Evolutionary conservation across 1,140 invertebrate species (phyloP).

Genomic region (Acromyrmex heyeri): DNA sequence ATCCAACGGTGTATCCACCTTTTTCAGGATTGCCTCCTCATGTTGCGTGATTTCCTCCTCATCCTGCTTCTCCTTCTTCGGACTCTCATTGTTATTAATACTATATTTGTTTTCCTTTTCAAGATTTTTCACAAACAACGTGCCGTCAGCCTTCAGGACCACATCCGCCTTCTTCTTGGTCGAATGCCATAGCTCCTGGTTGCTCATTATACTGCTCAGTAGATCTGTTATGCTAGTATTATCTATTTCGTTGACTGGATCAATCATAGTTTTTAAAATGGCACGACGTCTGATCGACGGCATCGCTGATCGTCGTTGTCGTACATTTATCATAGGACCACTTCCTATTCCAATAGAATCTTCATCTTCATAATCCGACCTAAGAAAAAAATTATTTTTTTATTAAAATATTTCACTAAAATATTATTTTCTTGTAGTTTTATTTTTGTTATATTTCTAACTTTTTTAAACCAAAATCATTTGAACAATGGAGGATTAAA

Average conservation of each 20-base stretch:
- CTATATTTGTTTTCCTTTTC: constrained; percentile 81
- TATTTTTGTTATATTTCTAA: constrained; percentile 1
- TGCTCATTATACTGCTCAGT: constrained; percentile 91
- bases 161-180: constrained; percentile 89
- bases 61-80: constrained; percentile 75
- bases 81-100: constrained; percentile 80
- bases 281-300: constrained; percentile 78
- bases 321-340: constrained; percentile 73
- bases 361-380: constrained; percentile 82
- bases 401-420: neutral
- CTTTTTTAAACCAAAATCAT: neutral
- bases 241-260: constrained; percentile 76
- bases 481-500: neutral
- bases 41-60: neutral
- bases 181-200: constrained; percentile 92
- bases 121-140: constrained; percentile 85
- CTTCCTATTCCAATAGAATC: constrained; percentile 62
- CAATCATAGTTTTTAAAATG: constrained; percentile 85
- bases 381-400: constrained; percentile 67
- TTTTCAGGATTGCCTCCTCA: constrained; percentile 21
- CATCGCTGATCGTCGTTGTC: constrained; percentile 82
- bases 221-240: constrained; percentile 86
- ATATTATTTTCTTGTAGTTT: neutral
- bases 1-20: constrained; percentile 77
- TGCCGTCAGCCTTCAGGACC: constrained; percentile 89